Conservation (phyloP, 2,797 vertebrate species). For the Notolabrus celidotus region DNA sequence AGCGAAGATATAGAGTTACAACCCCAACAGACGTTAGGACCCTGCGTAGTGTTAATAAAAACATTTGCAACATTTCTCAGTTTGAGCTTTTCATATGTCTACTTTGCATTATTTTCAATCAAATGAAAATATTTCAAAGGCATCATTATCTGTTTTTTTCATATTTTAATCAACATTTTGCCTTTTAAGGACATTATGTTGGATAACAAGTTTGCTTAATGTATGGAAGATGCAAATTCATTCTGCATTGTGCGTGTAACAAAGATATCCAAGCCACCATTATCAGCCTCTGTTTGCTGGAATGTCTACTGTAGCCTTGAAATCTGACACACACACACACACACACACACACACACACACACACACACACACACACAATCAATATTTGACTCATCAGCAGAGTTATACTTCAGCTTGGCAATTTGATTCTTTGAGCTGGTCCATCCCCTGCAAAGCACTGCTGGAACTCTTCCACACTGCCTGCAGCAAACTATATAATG, state of each 20-base stretch:
- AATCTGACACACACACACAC: slow-evolving; percentile 26
- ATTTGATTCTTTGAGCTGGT: slow-evolving; percentile 27
- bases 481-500: slow-evolving; percentile 15
- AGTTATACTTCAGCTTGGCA: slow-evolving; percentile 16
- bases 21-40: no score
- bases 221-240: background rate
- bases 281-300: slow-evolving; percentile 17
- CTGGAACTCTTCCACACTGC: slow-evolving; percentile 12
- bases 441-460: slow-evolving; percentile 11
- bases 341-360: slow-evolving; percentile 1
- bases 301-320: slow-evolving; percentile 17
- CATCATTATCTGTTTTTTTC: no score
- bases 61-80: no score
- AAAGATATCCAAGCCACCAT: background rate
- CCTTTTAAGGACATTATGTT: no score
- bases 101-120: no score
- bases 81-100: no score
- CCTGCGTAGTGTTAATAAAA: no score
- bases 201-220: no score
- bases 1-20: no score
- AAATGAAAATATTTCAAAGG: no score
- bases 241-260: background rate
- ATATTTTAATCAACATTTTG: no score
- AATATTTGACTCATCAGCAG: slow-evolving; percentile 48
- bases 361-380: slow-evolving; percentile 17